These are phyloP conservation scores for Copidosoma aretas DNA, from an alignment of 2,888 invertebrate genomes.

Conservation along the genomic window DNA sequence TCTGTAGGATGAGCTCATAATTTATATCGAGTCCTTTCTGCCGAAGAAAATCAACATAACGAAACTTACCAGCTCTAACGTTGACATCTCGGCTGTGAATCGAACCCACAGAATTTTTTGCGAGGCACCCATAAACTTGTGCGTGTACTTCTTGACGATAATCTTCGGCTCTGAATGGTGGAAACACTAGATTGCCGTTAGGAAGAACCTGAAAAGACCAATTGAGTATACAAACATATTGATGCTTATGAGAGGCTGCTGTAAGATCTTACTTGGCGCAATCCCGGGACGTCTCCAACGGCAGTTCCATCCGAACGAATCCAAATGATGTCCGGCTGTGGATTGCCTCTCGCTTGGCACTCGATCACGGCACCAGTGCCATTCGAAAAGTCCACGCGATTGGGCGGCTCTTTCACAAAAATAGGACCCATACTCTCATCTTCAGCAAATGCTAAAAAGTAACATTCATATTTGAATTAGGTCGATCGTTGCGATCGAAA, in stretches of 20 bases:
- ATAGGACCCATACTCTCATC: conserved; percentile 87
- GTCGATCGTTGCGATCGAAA: too few relatives aligned
- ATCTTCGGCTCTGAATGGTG: conserved; percentile 92
- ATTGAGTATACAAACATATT: too few relatives aligned
- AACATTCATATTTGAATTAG: neutral
- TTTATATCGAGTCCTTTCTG: too few relatives aligned
- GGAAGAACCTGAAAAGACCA: conserved; percentile 75
- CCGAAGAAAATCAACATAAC: neutral
- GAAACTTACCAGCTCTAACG: conserved; percentile 87
- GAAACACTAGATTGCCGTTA: conserved; percentile 92
- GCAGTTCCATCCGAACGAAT: conserved; percentile 88
- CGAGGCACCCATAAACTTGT: conserved; percentile 91
- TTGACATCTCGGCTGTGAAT: conserved; percentile 92
- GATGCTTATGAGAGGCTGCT: too few relatives aligned
- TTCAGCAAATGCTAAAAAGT: conserved; percentile 63
- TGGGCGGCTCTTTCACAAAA: conserved; percentile 89
- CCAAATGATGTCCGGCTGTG: conserved; percentile 92
- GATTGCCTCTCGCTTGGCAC: conserved; percentile 89
- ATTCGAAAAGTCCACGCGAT: conserved; percentile 92
- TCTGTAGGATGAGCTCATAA: neutral
- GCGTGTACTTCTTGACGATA: conserved; percentile 94
- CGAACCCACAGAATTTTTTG: conserved; percentile 86
- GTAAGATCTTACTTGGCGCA: conserved; percentile 78
- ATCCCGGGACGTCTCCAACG: conserved; percentile 88
- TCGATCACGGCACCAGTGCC: conserved; percentile 92